Base-by-base conservation (phyloP, 2,888 invertebrate genomes). In the Epistrophe grossulariae region DNA sequence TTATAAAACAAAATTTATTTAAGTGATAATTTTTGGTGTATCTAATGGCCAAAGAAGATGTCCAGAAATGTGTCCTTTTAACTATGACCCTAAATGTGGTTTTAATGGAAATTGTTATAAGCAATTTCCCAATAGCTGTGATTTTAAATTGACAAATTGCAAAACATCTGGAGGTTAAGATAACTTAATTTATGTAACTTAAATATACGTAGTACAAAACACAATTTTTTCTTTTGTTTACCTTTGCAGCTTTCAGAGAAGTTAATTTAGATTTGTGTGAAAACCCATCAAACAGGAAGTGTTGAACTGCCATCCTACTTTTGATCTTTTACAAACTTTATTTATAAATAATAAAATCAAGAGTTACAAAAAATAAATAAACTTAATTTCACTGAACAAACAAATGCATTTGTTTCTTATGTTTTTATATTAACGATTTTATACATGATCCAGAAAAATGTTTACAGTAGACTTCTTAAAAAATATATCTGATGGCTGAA, bases 71-170 rank as follows among this genome's bases (percentile, higher is more conserved):
- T 81, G 81, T 15, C 76, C 81, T 9, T n/a, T n/a, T 2, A 19
- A 17, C 10, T 77, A 19, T 71, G 64, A n/a, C 35, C 81, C 81
- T 35, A 48, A 28, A 35, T 82, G 81, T 50, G 81, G 81, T 8
- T 77, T 64, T 31, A 64, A 82, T 43, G 77, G 77, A 45, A 15
- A 57, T 15, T 82, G 81, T 62, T 76, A 77, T 15, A 19, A 48
- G 2, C n/a, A 71, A 43, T 82, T 82, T 28, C 59, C 81, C 0
- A 82, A 71, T 50, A 3, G 2, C n/a, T 82, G 81, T 24, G 62
- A 19, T 43, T 24, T 82, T 0, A 9, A 28, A 15, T 0, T 31
- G 1, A 13, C 71, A 8, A 82, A 71, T 38, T 82, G 81, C 31
- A 71, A 57, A n/a, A 64, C 40, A n/a, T 5, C 17, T 10, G 50